Percentiles rank a stretch among this genome's conserved stretches.
Conservation (phyloP, 2,113 vertebrate genomes). For the Mesembrinibis cayennensis region DNA sequence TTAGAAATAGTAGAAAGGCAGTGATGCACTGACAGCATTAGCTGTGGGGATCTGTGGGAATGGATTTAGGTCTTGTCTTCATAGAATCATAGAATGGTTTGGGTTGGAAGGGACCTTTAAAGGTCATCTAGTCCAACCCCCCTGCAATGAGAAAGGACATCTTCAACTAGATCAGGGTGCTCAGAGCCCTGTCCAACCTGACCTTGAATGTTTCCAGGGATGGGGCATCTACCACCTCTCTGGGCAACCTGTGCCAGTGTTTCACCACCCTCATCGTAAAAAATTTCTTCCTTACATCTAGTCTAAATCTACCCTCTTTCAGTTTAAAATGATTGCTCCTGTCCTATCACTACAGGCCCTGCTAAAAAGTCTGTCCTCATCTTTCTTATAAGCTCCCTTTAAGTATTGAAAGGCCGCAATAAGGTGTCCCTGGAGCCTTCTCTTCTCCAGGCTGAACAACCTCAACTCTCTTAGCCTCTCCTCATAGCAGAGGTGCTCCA, state of each 20-base stretch:
- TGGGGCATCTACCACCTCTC: no score
- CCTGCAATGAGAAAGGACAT: not conserved
- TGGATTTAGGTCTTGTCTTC: not conserved
- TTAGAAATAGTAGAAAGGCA: not conserved
- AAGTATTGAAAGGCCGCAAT: not conserved
- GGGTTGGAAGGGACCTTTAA: not conserved
- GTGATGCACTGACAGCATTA: not conserved
- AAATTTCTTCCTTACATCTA: no score
- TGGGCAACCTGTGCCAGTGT: no score
- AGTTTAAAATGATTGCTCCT: no score
- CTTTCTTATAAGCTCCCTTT: not conserved
- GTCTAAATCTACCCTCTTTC: no score
- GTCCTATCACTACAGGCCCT: no score
- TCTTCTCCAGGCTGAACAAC: not conserved
- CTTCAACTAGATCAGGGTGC: not conserved
- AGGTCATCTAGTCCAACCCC: not conserved
- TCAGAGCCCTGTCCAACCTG: not conserved
- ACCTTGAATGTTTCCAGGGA: no score
- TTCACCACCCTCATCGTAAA: no score
- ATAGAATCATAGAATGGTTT: not conserved
- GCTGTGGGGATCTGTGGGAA: not conserved
- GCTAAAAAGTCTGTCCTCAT: no score
- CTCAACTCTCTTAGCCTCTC: not conserved
- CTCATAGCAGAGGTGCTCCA: not conserved
- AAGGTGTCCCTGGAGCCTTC: not conserved